Evolutionary conservation across 2,113 vertebrate genomes (phyloP).

Genomic region (Ramphastos sulfuratus): DNA sequence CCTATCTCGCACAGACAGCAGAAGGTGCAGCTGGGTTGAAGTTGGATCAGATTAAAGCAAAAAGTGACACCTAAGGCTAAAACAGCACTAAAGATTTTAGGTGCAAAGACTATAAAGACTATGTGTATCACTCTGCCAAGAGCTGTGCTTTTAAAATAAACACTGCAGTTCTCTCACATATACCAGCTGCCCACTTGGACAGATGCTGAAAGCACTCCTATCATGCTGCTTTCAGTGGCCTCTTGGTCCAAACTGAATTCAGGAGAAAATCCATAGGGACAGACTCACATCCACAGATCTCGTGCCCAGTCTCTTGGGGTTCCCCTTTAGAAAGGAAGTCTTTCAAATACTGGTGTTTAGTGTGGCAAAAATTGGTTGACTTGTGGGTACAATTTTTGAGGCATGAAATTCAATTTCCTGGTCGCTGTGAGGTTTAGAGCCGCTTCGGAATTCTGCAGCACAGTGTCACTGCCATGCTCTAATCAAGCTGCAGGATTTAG

Average conservation of each 20-base stretch:
- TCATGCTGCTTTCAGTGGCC: neutral
- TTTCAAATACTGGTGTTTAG: neutral
- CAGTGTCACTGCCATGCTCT: neutral
- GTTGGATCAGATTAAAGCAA: neutral
- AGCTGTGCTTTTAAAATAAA: slow-evolving; percentile 13
- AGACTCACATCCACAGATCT: neutral
- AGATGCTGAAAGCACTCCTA: neutral
- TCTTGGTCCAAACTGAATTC: neutral
- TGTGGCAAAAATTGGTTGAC: neutral
- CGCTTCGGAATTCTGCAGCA: neutral
- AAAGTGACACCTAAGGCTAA: neutral
- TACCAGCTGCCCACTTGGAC: neutral
- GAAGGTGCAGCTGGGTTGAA: neutral
- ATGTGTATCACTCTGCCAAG: neutral
- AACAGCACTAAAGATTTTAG: neutral
- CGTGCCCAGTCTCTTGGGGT: neutral
- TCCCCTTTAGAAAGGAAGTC: neutral
- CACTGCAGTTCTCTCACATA: neutral
- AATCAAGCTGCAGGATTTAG: neutral
- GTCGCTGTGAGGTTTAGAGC: neutral
- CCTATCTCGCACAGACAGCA: neutral
- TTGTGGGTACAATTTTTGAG: neutral
- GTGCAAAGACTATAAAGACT: neutral
- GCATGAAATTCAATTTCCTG: neutral
- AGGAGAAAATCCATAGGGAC: neutral